phyloP scores from a whole-genome alignment of 2,113 vertebrate species.

The Nothocercus nigrocapillus region DNA sequence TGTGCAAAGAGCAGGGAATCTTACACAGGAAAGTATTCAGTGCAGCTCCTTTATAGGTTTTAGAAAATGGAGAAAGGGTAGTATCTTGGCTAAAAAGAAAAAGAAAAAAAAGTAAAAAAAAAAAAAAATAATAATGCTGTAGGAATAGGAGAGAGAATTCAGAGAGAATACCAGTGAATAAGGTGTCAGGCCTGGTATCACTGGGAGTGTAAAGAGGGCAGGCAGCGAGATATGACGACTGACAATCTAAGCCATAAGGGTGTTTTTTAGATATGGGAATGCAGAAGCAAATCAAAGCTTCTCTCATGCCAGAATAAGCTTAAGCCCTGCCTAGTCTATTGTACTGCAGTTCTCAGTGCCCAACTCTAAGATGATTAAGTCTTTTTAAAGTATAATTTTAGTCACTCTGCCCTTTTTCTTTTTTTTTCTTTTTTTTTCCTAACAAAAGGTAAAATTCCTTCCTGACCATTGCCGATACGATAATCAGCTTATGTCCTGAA shows the following conservation, averaged over 20 bases:
- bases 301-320: neutral
- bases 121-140: neutral
- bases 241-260: neutral
- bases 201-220: neutral
- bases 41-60: neutral
- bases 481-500: slow-evolving; percentile 47
- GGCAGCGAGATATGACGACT: accelerated
- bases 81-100: neutral
- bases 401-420: neutral
- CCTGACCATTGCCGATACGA: neutral
- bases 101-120: neutral
- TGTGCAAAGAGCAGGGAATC: neutral
- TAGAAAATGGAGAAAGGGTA: neutral
- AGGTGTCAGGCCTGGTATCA: neutral
- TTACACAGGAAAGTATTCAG: accelerated
- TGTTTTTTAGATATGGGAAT: neutral
- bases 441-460: slow-evolving; percentile 33
- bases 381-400: slow-evolving; percentile 8
- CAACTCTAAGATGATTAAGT: slow-evolving; percentile 9
- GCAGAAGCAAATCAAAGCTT: neutral
- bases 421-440: neutral
- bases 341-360: neutral
- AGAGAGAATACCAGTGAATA: neutral
- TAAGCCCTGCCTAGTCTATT: neutral
- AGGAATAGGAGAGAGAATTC: neutral